Evolutionary conservation across 2,888 invertebrate genomes (phyloP).

Genomic region (Polymixis lichenea): DNA sequence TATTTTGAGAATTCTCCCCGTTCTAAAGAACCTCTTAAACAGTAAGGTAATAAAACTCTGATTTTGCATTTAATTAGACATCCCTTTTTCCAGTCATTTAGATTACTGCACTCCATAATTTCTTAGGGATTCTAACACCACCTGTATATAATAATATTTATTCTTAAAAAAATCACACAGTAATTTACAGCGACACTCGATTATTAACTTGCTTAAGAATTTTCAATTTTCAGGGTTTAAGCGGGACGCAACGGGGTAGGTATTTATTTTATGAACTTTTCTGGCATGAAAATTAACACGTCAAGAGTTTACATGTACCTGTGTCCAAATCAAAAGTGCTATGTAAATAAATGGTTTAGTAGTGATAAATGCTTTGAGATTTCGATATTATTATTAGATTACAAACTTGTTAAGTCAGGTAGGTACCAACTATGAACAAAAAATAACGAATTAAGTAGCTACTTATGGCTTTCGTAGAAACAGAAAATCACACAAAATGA

Average conservation of each 20-base stretch:
- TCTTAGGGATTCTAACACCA: neutral
- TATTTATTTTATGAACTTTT: neutral
- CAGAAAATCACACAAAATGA: conserved; percentile 17
- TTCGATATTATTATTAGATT: neutral
- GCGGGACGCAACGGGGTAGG: neutral
- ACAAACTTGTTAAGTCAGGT: too few species aligned
- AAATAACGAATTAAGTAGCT: neutral
- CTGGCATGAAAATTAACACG: too few species aligned
- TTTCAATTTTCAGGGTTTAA: neutral
- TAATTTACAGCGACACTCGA: neutral
- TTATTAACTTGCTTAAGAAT: neutral
- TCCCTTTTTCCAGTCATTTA: conserved; percentile 2
- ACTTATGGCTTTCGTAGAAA: neutral
- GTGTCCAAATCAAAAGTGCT: neutral
- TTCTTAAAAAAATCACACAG: neutral
- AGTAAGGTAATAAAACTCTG: neutral
- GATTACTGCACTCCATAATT: neutral
- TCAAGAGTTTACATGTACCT: neutral
- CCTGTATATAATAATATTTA: neutral
- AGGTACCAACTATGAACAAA: neutral
- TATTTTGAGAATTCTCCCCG: neutral
- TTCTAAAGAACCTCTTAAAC: neutral
- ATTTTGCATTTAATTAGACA: conserved; percentile 1
- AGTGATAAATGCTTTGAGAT: neutral
- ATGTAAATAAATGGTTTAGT: neutral